Evolutionary conservation across 2,888 invertebrate genomes (phyloP).

Genomic region (Leptopilina drosophilae): DNA sequence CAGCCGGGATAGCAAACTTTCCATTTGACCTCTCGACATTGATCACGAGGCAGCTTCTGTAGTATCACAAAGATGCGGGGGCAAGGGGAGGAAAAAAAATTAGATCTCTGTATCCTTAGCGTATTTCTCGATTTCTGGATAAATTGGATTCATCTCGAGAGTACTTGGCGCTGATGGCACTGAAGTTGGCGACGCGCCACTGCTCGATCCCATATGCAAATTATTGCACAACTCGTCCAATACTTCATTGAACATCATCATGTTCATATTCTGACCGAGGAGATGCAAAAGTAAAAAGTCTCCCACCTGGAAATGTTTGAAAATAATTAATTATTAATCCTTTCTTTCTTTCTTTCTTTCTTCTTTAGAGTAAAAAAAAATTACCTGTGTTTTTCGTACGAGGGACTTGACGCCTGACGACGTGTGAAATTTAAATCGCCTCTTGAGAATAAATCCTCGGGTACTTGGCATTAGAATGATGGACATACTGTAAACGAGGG

Average conservation of each 20-base stretch:
- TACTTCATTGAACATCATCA: conserved; percentile 88
- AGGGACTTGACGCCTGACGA: conserved; percentile 86
- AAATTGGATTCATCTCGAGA: conserved; percentile 91
- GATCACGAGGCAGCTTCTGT: conserved; percentile 44
- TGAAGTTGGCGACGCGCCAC: conserved; percentile 76
- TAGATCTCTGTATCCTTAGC: conserved; percentile 78
- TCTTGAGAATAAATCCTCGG: conserved; percentile 88
- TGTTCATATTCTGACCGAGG: conserved; percentile 91
- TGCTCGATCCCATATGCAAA: conserved; percentile 85
- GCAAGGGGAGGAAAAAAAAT: neutral
- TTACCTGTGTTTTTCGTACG: conserved; percentile 88
- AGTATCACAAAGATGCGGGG: conserved; percentile 39
- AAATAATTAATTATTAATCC: neutral
- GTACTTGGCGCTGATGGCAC: conserved; percentile 91
- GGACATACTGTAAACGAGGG: conserved; percentile 89
- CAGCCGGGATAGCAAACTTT: conserved; percentile 51
- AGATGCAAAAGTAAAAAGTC: conserved; percentile 91
- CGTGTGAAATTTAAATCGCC: conserved; percentile 88
- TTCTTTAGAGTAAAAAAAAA: neutral
- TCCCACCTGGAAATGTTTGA: conserved; percentile 82
- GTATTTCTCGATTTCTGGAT: conserved; percentile 87
- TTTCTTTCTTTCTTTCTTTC: neutral
- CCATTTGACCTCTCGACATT: conserved; percentile 41
- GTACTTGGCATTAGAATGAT: conserved; percentile 88
- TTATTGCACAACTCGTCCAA: conserved; percentile 87